phyloP scores from a whole-genome alignment of 2,113 vertebrate species.

The Oxygymnocypris stewartii region DNA sequence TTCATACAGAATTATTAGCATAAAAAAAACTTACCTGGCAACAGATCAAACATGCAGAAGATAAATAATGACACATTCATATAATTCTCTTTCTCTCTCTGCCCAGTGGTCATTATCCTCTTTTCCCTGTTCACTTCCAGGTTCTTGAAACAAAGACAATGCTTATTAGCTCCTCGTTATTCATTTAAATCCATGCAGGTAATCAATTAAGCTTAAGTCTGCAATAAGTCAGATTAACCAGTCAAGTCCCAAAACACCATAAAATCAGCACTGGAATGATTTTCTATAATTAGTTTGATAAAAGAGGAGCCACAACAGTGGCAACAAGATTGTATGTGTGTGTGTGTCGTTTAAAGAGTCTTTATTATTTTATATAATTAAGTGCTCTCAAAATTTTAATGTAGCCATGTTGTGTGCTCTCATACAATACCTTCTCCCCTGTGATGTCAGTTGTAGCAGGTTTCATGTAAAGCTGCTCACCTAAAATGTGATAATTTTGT shows the following conservation, averaged over 20 bases:
- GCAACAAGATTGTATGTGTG: not conserved
- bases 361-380: constrained; percentile 13
- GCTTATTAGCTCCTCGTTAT: constrained; percentile 76
- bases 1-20: not conserved
- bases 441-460: not conserved
- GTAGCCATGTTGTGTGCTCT: not conserved
- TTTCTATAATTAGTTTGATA: constrained; percentile 10
- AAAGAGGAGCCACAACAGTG: not conserved
- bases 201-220: constrained; percentile 79
- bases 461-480: constrained; percentile 7
- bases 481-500: not conserved
- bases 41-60: not conserved
- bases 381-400: not conserved
- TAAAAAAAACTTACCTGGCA: not conserved
- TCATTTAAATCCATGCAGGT: constrained; percentile 77
- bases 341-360: too few relatives aligned
- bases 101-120: constrained; percentile 64
- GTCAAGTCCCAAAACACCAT: constrained; percentile 77
- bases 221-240: constrained; percentile 79
- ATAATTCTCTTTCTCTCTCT: constrained; percentile 56
- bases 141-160: constrained; percentile 69
- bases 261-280: constrained; percentile 65
- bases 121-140: constrained; percentile 21
- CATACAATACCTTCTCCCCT: not conserved
- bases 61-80: constrained; percentile 43